Evolutionary conservation across 2,113 vertebrate genomes (phyloP).

Genomic region (Psittacus erithacus): DNA sequence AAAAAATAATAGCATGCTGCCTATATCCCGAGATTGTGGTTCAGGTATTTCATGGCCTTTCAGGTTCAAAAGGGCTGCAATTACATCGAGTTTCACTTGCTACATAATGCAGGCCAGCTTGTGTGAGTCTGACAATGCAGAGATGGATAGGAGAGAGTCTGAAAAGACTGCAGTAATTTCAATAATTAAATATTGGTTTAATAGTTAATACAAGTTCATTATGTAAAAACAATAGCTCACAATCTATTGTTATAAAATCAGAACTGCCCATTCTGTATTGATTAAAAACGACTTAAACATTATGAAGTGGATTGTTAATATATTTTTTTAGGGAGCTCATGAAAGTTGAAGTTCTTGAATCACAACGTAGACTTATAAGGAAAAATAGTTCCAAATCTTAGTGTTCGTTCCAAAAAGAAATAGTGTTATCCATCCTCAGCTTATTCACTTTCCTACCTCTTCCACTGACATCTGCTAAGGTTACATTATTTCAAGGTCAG

Average conservation of each 20-base stretch:
- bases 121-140: neutral
- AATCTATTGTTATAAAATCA: neutral
- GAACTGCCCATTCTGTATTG: neutral
- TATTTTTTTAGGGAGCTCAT: neutral
- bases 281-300: neutral
- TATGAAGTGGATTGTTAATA: neutral
- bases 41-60: conserved; percentile 16
- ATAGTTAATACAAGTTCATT: neutral
- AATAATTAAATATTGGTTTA: neutral
- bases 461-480: neutral
- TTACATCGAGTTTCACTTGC: neutral
- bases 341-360: neutral
- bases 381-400: neutral
- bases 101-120: neutral
- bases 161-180: neutral
- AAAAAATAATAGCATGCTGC: conserved; percentile 1
- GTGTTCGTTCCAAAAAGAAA: neutral
- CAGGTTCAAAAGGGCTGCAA: neutral
- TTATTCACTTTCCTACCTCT: neutral
- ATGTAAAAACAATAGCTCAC: neutral
- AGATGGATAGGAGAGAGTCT: neutral
- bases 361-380: neutral
- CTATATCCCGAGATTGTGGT: neutral
- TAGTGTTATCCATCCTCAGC: neutral
- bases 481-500: conserved; percentile 7